Evolutionary conservation across 2,797 vertebrate genomes (phyloP), one percentile per base, ranked within the genome.

Genomic region (Notolabrus celidotus): DNA sequence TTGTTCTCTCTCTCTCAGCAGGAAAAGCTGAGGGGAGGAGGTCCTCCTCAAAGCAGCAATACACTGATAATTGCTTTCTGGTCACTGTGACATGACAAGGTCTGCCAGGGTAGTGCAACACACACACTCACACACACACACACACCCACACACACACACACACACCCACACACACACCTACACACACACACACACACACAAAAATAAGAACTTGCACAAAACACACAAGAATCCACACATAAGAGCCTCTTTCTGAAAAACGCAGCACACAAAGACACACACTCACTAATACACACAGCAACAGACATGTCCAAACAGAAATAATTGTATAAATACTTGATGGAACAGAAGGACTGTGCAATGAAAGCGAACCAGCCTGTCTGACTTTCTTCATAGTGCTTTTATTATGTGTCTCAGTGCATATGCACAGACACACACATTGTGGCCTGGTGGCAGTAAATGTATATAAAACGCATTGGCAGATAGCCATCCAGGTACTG

Each of bases 51-150:
- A 85, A 88, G 84, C 60, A 56, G 88, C 87, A 91, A 90, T 89
- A 88, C 67, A 79, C 82, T 47, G 80, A 92, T 92, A 93, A 93
- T 92, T 93, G 88, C 91, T 93, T 92, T 90, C 87, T 89, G 94
- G 94, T 94, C 93, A 94, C 87, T 59, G 82, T 93, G 93, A 94
- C 92, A 92, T 88, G 88, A 88, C 87, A 54, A 78, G 86, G 80
- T 84, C 83, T 12, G 31, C 77, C 54, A 75, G 79, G 84, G 79
- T 85, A 86, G 85, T 76, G 72, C 68, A 83, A 71, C 78, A 86
- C 68, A 75, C 75, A 41, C 58, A 36, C 27, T 25, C 31, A 64
- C 42, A 41, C 55, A 23, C 31, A 41, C 66, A 23, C 59, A 59
- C 49, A 75, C 27, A 39, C 58, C 73, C 59, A 14, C n/a, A 68